A percentile compares a stretch with the other conserved stretches of the same genome.
phyloP scores from a whole-genome alignment of 37 sponge, comb jelly and placozoan genomes.

The Spongia lamella region DNA sequence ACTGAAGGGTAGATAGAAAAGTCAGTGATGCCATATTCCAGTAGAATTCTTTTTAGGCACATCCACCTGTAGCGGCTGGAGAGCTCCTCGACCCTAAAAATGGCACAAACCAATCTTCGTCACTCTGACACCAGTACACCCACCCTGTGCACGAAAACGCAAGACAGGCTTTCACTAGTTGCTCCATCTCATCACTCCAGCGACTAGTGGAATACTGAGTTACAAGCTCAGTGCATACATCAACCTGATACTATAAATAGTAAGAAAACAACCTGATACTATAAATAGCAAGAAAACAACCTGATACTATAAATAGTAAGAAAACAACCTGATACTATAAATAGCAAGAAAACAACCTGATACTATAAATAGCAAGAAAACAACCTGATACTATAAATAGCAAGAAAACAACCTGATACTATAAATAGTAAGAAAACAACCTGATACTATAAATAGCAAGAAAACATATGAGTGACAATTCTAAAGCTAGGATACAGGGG shows the following conservation, averaged over 20 bases:
- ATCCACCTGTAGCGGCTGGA: constrained; percentile 44
- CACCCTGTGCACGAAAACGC: constrained; percentile 20
- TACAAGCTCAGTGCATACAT: constrained; percentile 50
- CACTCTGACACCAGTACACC: not conserved
- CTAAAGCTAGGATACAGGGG: too few relatives aligned
- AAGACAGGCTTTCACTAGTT: constrained; percentile 47
- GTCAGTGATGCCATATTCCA: constrained; percentile 54
- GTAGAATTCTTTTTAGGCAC: constrained; percentile 50
- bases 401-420: too few relatives aligned
- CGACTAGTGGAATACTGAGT: constrained; percentile 14
- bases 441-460: too few relatives aligned
- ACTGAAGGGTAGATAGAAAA: constrained; percentile 40
- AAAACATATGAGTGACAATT: too few relatives aligned
- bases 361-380: too few relatives aligned
- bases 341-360: not conserved
- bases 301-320: not conserved
- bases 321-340: not conserved
- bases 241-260: constrained; percentile 27
- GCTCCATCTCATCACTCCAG: constrained; percentile 64
- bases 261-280: not conserved
- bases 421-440: too few relatives aligned
- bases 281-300: not conserved
- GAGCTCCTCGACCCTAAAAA: constrained; percentile 26
- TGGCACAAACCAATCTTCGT: not conserved
- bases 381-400: too few relatives aligned